phyloP scores from a whole-genome alignment of 2,797 vertebrate genomes.

The Chiroxiphia lanceolata region DNA sequence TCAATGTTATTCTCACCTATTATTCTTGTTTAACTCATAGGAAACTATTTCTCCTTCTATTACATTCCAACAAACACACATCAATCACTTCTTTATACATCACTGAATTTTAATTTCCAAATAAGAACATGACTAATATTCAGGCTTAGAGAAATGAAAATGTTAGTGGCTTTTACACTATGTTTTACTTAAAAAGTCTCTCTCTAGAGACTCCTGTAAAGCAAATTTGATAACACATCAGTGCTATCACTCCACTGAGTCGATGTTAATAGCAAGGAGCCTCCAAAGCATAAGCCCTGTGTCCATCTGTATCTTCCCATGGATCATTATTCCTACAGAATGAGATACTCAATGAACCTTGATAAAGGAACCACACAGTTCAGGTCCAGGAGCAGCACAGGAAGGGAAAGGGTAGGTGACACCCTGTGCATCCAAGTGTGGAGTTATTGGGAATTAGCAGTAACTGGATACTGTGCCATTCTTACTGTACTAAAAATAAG shows the following conservation, averaged over 20 bases:
- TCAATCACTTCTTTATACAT: conserved; percentile 44
- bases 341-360: neutral
- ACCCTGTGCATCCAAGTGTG: neutral
- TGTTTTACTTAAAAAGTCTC: neutral
- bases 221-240: neutral
- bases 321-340: neutral
- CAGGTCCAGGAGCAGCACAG: neutral
- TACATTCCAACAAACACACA: neutral
- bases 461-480: neutral
- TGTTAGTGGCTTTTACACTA: neutral
- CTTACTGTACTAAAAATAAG: fast-evolving
- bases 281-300: neutral
- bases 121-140: conserved; percentile 26
- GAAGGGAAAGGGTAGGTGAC: neutral
- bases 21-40: neutral
- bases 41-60: neutral
- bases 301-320: neutral
- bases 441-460: neutral
- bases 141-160: neutral
- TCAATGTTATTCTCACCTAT: neutral
- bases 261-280: neutral
- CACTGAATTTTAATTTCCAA: conserved; percentile 35
- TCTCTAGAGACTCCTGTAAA: neutral
- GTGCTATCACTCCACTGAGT: neutral
- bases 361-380: neutral